Conservation (phyloP, 2,113 vertebrate species). For the Rhynchomys soricoides region DNA sequence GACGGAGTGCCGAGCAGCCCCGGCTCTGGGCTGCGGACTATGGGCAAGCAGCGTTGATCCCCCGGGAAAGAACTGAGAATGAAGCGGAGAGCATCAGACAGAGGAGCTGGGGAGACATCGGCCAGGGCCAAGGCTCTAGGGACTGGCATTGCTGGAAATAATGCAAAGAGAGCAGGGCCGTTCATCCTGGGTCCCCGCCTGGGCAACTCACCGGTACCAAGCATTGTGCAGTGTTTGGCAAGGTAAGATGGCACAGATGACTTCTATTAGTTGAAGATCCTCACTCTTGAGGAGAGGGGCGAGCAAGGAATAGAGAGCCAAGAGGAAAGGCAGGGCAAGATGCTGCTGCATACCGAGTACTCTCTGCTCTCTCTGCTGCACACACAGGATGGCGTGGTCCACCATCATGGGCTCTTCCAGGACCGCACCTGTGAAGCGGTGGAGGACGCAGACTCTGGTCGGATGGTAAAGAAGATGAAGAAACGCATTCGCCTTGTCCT, state of each 20-base stretch:
- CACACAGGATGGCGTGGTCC: slow-evolving; percentile 98
- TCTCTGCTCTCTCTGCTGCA: slow-evolving; percentile 97
- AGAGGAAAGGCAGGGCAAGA: slow-evolving; percentile 98
- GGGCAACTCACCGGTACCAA: slow-evolving; percentile 98
- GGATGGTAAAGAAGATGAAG: slow-evolving; percentile 94
- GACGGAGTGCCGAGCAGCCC: no score
- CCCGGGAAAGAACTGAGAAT: slow-evolving; percentile 97
- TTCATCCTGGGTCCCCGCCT: slow-evolving; percentile 97
- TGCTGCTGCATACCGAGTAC: slow-evolving; percentile 98
- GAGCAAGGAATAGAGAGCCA: slow-evolving; percentile 95
- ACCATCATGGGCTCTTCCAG: slow-evolving; percentile 99
- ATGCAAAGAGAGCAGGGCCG: slow-evolving; percentile 96
- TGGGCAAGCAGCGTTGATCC: no score
- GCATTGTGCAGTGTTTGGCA: slow-evolving; percentile 99
- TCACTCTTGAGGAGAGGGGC: slow-evolving; percentile 95
- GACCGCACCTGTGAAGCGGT: slow-evolving; percentile 96
- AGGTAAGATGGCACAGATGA: slow-evolving; percentile 98
- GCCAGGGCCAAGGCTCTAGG: slow-evolving; percentile 94
- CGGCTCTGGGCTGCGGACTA: no score
- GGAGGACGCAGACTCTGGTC: slow-evolving; percentile 93
- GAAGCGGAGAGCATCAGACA: slow-evolving; percentile 97
- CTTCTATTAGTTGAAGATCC: slow-evolving; percentile 99
- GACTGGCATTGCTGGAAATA: slow-evolving; percentile 94
- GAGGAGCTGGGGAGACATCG: slow-evolving; percentile 96
- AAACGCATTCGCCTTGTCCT: slow-evolving; percentile 98